phyloP scores from a whole-genome alignment of 2,113 vertebrate genomes.

The Orycteropus afer region DNA sequence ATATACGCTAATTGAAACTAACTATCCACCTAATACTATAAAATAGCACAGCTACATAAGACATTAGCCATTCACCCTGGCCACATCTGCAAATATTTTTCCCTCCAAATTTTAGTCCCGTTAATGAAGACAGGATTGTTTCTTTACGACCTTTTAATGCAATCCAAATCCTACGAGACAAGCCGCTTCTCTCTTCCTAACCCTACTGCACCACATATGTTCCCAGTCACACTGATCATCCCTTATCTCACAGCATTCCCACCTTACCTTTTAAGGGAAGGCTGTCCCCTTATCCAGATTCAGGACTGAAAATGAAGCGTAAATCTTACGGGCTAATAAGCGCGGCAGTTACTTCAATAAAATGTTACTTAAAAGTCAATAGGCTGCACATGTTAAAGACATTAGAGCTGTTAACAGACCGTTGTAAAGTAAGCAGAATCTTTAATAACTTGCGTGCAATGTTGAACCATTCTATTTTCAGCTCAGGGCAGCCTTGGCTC shows the following conservation, averaged over 20 bases:
- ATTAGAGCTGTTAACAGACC: conserved; percentile 90
- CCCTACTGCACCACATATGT: conserved; percentile 20
- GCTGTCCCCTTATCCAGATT: conserved; percentile 77
- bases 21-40: conserved; percentile 40
- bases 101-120: conserved; percentile 62
- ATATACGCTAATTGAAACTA: conserved; percentile 38
- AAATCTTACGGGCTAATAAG: conserved; percentile 92
- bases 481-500: conserved; percentile 58
- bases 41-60: not conserved
- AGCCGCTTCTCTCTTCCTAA: conserved; percentile 37
- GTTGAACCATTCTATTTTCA: conserved; percentile 63
- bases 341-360: conserved; percentile 90
- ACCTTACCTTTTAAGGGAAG: conserved; percentile 59
- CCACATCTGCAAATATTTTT: conserved; percentile 85
- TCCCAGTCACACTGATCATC: not conserved
- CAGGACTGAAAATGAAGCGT: conserved; percentile 89
- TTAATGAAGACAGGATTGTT: conserved; percentile 75
- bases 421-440: conserved; percentile 90
- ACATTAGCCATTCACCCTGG: conserved; percentile 65
- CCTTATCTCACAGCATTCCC: conserved; percentile 47
- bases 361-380: conserved; percentile 91
- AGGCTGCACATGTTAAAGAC: conserved; percentile 91
- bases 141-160: conserved; percentile 13
- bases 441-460: conserved; percentile 85
- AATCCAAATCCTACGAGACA: conserved; percentile 30